phyloP scores from a whole-genome alignment of 64 coral and sea anemone species.

The Stichodactyla helianthus region DNA sequence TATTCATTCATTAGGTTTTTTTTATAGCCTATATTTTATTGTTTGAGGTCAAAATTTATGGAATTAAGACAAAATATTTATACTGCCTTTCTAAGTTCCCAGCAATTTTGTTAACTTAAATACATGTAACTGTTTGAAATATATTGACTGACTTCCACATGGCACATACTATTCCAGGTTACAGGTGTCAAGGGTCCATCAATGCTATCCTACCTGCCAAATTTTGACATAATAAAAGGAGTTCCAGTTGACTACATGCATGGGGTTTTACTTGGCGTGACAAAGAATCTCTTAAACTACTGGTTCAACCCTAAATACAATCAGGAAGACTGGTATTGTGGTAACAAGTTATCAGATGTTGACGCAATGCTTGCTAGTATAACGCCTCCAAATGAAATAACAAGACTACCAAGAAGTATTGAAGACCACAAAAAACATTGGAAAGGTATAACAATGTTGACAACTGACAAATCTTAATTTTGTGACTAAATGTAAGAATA shows the following conservation, averaged over 20 bases:
- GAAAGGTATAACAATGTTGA: not conserved
- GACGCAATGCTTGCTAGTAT: constrained; percentile 19
- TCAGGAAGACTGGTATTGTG: constrained; percentile 27
- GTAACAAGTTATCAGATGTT: constrained; percentile 10
- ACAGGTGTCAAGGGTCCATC: constrained; percentile 41
- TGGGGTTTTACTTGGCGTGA: constrained; percentile 27
- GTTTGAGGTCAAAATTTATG: too few species aligned
- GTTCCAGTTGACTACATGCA: constrained; percentile 44
- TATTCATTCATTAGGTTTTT: too few species aligned
- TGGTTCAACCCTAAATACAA: constrained; percentile 24
- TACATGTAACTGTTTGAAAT: too few species aligned
- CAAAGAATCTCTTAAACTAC: not conserved
- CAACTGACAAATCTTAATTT: not conserved
- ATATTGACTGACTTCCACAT: too few species aligned
- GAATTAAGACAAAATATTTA: too few species aligned
- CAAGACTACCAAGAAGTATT: constrained; percentile 14
- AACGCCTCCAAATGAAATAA: constrained; percentile 31
- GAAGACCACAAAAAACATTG: constrained; percentile 19
- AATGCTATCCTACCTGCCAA: constrained; percentile 28
- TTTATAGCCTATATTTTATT: too few species aligned
- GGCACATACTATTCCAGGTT: not conserved
- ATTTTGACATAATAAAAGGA: constrained; percentile 29
- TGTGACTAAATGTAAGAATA: not conserved
- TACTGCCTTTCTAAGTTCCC: too few species aligned
- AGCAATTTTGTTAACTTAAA: too few species aligned